Evolutionary conservation across 1,140 invertebrate genomes (phyloP), one percentile per base, ranked within the genome.

Genomic region (Aphelinus atriplicis): DNA sequence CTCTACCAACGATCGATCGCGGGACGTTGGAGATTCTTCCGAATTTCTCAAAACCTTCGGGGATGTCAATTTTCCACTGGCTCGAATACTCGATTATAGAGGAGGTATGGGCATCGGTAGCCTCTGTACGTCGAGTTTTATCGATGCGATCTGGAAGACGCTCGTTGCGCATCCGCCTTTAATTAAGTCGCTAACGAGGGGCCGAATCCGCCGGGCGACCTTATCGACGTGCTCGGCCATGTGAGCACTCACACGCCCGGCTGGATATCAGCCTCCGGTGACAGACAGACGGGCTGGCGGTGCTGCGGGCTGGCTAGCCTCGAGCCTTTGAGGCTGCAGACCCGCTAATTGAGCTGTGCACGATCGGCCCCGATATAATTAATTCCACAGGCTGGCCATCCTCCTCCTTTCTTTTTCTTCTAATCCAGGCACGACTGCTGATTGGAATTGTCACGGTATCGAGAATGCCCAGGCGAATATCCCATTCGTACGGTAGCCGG

Each of bases 141-240:
- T 26, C 26, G 26, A 26, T 26, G 26, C 26, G 26, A 26, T 26
- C 26, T 26, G 26, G 26, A 26, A 26, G 26, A 26, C 26, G 26
- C 26, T 26, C 26, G 26, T 26, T 26, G 26, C 26, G 26, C 26
- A 26, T 26, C 3, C 45, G 9, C 60, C 2, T 69, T 67, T 74
- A 74, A 74, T 74, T 69, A 74, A 74, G 50, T 69, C 9, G 58
- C 57, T 74, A 69, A 63, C 65, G 51, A 74, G 51, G 51, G 42
- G 9, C 51, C 4, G 58, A 66, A 53, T 60, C 46, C 62, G 43
- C 3, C 46, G 46, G 9, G 45, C 43, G 50, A 47, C 56, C 57
- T 67, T 73, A 73, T 55, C 72, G 48, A 62, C 65, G 62, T 48
- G 42, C 26, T 26, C 26, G 26, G 26, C 26, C 26, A 26, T 26